Percentiles rank a stretch among this genome's conserved stretches.
These are phyloP conservation scores for Petrocephalus sullivani DNA, from an alignment of 2,797 vertebrate species.

Conservation along the genomic window DNA sequence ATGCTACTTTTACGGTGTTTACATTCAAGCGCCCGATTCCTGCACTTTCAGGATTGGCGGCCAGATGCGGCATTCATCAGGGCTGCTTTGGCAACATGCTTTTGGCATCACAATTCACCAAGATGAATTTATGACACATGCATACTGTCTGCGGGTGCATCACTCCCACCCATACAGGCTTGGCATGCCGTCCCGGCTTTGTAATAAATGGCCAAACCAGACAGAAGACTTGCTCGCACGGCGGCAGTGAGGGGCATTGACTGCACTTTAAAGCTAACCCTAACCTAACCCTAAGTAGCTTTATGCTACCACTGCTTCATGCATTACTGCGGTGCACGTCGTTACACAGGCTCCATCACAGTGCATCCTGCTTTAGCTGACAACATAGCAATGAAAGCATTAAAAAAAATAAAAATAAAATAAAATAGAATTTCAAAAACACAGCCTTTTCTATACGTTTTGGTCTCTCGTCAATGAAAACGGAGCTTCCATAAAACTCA, in stretches of 20 bases:
- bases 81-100: background rate
- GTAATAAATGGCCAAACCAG: background rate
- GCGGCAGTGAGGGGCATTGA: background rate
- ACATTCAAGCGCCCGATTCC: background rate
- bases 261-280: background rate
- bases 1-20: background rate
- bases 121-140: background rate
- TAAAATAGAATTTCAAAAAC: background rate
- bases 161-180: background rate
- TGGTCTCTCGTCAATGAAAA: no score
- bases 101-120: background rate
- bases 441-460: no score
- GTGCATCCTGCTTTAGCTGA: background rate
- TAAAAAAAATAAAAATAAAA: no score
- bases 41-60: background rate
- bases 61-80: background rate
- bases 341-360: background rate
- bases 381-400: background rate
- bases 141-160: background rate
- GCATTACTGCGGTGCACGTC: background rate
- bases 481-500: no score
- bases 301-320: no score
- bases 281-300: no score
- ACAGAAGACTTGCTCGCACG: background rate
- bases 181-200: background rate